These are phyloP conservation scores for Petrolisthes cinctipes DNA, from an alignment of 2,888 invertebrate genomes.

Conservation along the genomic window DNA sequence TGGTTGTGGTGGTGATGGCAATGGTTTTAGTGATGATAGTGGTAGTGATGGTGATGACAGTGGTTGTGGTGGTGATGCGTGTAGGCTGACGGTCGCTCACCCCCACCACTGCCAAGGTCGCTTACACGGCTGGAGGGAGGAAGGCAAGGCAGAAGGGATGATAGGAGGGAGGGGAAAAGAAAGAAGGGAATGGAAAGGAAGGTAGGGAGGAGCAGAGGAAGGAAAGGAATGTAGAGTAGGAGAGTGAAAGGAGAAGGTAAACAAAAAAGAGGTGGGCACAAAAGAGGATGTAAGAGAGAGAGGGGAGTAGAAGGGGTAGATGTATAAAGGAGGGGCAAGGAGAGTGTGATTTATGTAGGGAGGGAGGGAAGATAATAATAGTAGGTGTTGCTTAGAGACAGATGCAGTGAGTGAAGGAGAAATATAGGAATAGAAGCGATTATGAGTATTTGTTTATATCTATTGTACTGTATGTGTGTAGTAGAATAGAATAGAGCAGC, in stretches of 20 bases:
- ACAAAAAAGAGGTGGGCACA: neutral
- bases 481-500: no score
- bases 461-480: no score
- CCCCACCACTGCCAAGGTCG: neutral
- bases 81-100: slow-evolving; percentile 1
- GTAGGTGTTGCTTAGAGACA: no score
- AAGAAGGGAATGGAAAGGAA: neutral
- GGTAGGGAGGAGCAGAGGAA: neutral
- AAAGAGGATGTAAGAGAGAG: neutral
- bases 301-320: neutral
- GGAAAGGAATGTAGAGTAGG: neutral
- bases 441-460: no score
- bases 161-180: neutral
- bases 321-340: neutral
- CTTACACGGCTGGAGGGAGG: neutral
- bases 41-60: neutral
- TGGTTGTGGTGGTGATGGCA: neutral
- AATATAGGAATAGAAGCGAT: no score
- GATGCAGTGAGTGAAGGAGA: no score
- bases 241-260: neutral
- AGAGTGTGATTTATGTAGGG: neutral
- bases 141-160: neutral
- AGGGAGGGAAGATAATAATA: neutral
- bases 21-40: neutral
- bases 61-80: neutral